Evolutionary conservation across 2,888 invertebrate genomes (phyloP).

Genomic region (Nematopogon swammerdamellus): DNA sequence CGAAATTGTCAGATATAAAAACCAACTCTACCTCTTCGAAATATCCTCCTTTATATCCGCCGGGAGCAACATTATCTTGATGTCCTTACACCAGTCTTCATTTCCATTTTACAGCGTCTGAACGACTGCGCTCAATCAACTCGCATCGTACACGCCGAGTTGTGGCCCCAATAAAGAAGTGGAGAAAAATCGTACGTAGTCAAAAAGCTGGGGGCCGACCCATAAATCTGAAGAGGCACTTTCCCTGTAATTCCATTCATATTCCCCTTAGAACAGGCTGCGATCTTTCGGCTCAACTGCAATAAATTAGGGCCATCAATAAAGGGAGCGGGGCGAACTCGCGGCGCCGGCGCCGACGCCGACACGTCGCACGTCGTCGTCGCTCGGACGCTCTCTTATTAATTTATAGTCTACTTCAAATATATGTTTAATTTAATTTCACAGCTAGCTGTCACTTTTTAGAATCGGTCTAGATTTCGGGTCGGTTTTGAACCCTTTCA

Average conservation of each 20-base stretch:
- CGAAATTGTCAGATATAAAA: too few relatives aligned
- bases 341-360: not conserved
- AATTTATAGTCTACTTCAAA: not conserved
- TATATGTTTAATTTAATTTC: not conserved
- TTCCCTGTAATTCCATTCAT: slow-evolving; percentile 54
- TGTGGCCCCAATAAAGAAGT: not conserved
- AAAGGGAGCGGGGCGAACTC: slow-evolving; percentile 18
- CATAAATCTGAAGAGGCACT: slow-evolving; percentile 53
- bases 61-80: not conserved
- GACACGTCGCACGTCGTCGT: too few relatives aligned
- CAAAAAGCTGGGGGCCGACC: slow-evolving; percentile 46
- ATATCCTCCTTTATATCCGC: too few relatives aligned
- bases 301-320: slow-evolving; percentile 55
- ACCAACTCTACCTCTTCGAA: too few relatives aligned
- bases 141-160: not conserved
- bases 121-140: not conserved
- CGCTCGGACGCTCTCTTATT: not conserved
- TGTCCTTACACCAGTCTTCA: not conserved
- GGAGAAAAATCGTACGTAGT: slow-evolving; percentile 15
- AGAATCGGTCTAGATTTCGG: too few relatives aligned
- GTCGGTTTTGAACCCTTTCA: too few relatives aligned
- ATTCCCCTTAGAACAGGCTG: slow-evolving; percentile 49
- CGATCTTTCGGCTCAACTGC: slow-evolving; percentile 37
- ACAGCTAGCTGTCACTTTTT: too few relatives aligned
- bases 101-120: not conserved